phyloP scores from a whole-genome alignment of 2,888 invertebrate genomes.

The Cheilosia pagana region DNA sequence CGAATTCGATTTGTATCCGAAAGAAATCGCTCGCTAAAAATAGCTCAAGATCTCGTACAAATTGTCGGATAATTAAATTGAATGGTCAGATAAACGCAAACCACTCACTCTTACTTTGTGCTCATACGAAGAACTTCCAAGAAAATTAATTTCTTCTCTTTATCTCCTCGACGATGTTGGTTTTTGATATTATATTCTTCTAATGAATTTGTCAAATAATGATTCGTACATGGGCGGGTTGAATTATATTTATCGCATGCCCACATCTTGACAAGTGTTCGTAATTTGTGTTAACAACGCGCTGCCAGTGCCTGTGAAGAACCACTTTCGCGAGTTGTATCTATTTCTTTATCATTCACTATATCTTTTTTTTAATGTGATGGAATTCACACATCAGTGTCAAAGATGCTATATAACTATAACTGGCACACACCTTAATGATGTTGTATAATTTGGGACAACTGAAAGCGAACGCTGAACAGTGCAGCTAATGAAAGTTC shows the following conservation, averaged over 20 bases:
- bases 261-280: slow-evolving; percentile 32
- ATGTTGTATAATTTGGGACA: slow-evolving; percentile 15
- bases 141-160: slow-evolving; percentile 31
- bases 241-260: slow-evolving; percentile 3
- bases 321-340: slow-evolving; percentile 23
- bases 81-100: slow-evolving; percentile 27
- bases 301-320: slow-evolving; percentile 1
- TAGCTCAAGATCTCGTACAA: not conserved
- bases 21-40: not conserved
- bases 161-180: not conserved
- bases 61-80: slow-evolving; percentile 8
- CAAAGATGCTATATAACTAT: slow-evolving; percentile 10
- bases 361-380: slow-evolving; percentile 30
- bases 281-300: slow-evolving; percentile 55
- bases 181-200: not conserved
- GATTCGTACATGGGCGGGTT: slow-evolving; percentile 6
- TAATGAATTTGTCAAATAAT: slow-evolving; percentile 24
- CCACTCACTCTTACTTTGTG: slow-evolving; percentile 1
- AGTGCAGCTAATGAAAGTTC: too few species aligned
- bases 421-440: slow-evolving; percentile 6
- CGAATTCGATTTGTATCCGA: not conserved
- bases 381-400: slow-evolving; percentile 45
- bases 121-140: slow-evolving; percentile 1
- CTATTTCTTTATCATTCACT: not conserved
- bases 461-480: too few species aligned